These are phyloP conservation scores for Sinelater perroti DNA, from an alignment of 2,888 invertebrate genomes.

Conservation along the genomic window DNA sequence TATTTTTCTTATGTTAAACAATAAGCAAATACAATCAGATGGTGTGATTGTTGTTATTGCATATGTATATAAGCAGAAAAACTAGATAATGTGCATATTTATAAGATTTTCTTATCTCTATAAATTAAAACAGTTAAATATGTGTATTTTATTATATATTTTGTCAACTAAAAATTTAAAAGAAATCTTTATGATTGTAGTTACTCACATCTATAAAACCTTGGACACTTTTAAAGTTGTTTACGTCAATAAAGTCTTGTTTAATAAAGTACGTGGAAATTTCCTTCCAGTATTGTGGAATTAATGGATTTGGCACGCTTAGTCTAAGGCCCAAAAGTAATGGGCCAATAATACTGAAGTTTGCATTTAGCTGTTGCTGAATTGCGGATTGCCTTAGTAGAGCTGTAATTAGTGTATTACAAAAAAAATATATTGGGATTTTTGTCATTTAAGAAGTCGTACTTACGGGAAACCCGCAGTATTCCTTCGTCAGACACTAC, in stretches of 20 bases:
- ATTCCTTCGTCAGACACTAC: slow-evolving; percentile 63
- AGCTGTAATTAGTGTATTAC: no score
- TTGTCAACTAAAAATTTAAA: no score
- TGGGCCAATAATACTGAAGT: slow-evolving; percentile 47
- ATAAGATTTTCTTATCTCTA: no score
- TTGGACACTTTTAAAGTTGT: slow-evolving; percentile 36
- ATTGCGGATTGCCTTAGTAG: slow-evolving; percentile 44
- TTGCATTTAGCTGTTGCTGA: slow-evolving; percentile 43
- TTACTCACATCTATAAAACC: slow-evolving; percentile 53
- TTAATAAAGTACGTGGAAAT: slow-evolving; percentile 48
- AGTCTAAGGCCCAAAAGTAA: slow-evolving; percentile 44
- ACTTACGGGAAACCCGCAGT: slow-evolving; percentile 60
- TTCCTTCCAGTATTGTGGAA: slow-evolving; percentile 17
- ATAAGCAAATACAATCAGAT: no score
- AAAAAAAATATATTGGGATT: no score
- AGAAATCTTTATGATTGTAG: no score
- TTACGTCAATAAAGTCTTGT: slow-evolving; percentile 41
- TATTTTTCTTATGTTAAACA: no score
- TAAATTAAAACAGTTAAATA: no score
- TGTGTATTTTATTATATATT: no score
- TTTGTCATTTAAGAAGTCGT: not conserved
- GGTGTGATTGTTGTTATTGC: no score
- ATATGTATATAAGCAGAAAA: no score
- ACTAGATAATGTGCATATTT: no score
- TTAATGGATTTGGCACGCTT: slow-evolving; percentile 40